These are phyloP conservation scores for Lepilemur septentrionalis DNA, from an alignment of 2,797 vertebrate species.

Conservation along the genomic window DNA sequence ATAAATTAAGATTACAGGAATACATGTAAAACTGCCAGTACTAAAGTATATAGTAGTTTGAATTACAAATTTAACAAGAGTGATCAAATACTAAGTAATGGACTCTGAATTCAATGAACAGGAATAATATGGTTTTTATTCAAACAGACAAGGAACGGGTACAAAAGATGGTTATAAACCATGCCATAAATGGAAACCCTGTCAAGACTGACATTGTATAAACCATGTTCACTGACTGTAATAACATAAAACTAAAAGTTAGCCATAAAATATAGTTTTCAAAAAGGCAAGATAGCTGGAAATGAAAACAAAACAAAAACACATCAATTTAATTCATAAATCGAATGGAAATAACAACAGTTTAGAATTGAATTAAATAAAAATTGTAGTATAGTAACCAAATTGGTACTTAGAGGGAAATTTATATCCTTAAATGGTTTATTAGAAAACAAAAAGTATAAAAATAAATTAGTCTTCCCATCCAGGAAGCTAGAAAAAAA, in stretches of 20 bases:
- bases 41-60: background rate
- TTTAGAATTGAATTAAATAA: slow-evolving; percentile 33
- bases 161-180: background rate
- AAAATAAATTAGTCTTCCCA: slow-evolving; percentile 5
- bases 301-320: background rate
- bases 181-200: background rate
- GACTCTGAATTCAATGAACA: background rate
- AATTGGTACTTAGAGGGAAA: background rate
- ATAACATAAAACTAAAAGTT: background rate
- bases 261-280: background rate
- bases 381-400: background rate
- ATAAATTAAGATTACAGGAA: background rate
- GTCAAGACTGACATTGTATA: background rate
- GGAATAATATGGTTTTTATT: background rate
- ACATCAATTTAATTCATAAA: background rate
- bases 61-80: background rate
- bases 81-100: background rate
- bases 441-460: background rate
- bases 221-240: background rate
- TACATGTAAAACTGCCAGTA: background rate
- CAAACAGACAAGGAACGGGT: background rate
- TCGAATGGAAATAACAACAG: background rate
- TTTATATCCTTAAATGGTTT: background rate
- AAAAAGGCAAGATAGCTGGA: background rate
- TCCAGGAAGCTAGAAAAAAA: background rate